These are phyloP conservation scores for Lasaia peninsularis DNA, from an alignment of 1,140 invertebrate genomes.

Conservation along the genomic window DNA sequence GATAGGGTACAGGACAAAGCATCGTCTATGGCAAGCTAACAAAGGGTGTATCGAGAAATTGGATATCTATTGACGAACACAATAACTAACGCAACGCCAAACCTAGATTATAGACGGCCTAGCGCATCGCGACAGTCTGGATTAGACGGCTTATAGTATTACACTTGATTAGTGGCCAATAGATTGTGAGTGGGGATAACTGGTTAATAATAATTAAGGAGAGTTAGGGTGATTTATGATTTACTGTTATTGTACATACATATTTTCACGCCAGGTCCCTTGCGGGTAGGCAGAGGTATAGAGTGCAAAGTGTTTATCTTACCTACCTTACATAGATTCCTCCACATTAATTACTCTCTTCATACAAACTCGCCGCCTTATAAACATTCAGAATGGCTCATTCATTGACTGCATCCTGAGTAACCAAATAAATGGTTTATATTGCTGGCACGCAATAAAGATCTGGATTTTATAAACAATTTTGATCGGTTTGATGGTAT, in stretches of 20 bases:
- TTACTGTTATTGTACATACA: conserved; percentile 8
- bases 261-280: too few species aligned
- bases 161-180: conserved; percentile 51
- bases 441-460: too few species aligned
- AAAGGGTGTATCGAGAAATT: conserved; percentile 21
- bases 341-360: too few species aligned
- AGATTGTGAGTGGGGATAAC: conserved; percentile 39
- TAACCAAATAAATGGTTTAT: too few species aligned
- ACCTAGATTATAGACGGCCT: conserved; percentile 21
- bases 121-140: conserved; percentile 35
- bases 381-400: too few species aligned
- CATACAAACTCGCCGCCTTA: too few species aligned
- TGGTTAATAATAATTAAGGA: conserved; percentile 21
- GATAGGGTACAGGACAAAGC: neutral
- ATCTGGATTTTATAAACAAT: too few species aligned
- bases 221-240: conserved; percentile 16
- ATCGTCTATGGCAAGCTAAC: neutral
- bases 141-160: conserved; percentile 52
- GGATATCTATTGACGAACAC: conserved; percentile 27
- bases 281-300: too few species aligned
- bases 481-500: too few species aligned
- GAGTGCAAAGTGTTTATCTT: too few species aligned
- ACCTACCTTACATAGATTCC: too few species aligned
- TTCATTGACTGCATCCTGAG: too few species aligned
- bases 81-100: conserved; percentile 21